Conservation (phyloP, 2,113 vertebrate genomes). For the Rhinolophus sinicus region DNA sequence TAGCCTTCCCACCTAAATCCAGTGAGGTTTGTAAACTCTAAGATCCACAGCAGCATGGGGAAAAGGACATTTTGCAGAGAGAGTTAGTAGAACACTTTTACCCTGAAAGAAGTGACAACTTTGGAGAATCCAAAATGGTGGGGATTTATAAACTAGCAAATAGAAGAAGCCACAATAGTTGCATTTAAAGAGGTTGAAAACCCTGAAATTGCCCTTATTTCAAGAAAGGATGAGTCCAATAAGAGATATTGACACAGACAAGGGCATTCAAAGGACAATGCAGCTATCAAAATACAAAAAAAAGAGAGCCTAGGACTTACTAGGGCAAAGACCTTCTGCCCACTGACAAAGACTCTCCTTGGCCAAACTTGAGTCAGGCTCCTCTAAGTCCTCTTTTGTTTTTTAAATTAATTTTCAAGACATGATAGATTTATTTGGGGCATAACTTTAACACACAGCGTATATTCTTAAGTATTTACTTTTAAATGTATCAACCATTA, state of each 20-base stretch:
- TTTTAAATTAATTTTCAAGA: constrained; percentile 40
- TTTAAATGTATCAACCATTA: constrained; percentile 54
- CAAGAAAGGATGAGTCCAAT: neutral
- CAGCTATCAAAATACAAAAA: neutral
- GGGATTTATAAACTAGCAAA: neutral
- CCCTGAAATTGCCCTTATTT: neutral
- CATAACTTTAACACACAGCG: constrained; percentile 70
- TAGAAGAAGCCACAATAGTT: neutral
- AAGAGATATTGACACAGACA: neutral
- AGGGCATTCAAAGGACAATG: neutral
- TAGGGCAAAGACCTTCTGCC: neutral
- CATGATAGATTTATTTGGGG: constrained; percentile 64
- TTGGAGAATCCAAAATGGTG: neutral
- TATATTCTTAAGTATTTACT: constrained; percentile 70
- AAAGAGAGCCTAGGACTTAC: neutral
- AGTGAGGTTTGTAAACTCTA: neutral
- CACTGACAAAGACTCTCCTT: neutral
- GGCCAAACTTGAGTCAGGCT: neutral
- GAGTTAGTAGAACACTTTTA: neutral
- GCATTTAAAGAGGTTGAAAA: neutral
- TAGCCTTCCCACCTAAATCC: neutral
- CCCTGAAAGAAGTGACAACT: neutral
- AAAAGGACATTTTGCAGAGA: neutral
- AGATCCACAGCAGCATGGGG: neutral
- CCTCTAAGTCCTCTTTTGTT: neutral